These are phyloP conservation scores for Carpatolechia fugitivella DNA, from an alignment of 2,888 invertebrate species.

Conservation along the genomic window DNA sequence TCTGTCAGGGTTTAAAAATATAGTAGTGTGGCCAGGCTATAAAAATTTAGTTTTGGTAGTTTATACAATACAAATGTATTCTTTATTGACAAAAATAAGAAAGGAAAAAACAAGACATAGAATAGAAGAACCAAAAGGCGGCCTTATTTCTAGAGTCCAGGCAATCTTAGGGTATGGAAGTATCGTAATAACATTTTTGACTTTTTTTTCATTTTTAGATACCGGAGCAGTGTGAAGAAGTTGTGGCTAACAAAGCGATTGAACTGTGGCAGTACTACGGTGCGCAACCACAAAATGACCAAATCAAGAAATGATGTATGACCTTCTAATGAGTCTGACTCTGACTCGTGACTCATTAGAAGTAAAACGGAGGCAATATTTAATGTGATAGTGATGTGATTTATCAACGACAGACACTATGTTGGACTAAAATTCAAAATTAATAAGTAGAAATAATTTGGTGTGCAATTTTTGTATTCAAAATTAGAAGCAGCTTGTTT, in stretches of 20 bases:
- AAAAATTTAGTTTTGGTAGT: not conserved
- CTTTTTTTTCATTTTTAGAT: conserved; percentile 71
- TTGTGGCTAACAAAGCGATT: conserved; percentile 91
- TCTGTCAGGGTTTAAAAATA: not conserved
- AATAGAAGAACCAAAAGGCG: too few relatives aligned
- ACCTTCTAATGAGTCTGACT: conserved; percentile 68
- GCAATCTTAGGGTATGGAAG: not conserved
- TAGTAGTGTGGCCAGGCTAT: conserved; percentile 4
- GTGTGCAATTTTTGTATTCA: too few relatives aligned
- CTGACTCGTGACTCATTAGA: conserved; percentile 75
- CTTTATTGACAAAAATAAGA: too few relatives aligned
- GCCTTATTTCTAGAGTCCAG: too few relatives aligned
- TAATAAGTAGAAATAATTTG: not conserved
- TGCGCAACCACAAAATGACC: conserved; percentile 71
- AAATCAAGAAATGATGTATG: conserved; percentile 76
- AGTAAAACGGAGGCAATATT: conserved; percentile 40
- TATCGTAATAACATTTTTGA: not conserved
- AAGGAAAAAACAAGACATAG: too few relatives aligned
- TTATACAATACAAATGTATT: too few relatives aligned
- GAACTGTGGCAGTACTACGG: conserved; percentile 93
- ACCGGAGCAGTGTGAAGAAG: conserved; percentile 88
- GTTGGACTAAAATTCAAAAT: not conserved
- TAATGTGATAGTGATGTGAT: not conserved
- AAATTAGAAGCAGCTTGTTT: too few relatives aligned
- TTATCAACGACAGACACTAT: not conserved